Conservation (phyloP, 2,888 invertebrate genomes). For the Argyra leucocephala region DNA sequence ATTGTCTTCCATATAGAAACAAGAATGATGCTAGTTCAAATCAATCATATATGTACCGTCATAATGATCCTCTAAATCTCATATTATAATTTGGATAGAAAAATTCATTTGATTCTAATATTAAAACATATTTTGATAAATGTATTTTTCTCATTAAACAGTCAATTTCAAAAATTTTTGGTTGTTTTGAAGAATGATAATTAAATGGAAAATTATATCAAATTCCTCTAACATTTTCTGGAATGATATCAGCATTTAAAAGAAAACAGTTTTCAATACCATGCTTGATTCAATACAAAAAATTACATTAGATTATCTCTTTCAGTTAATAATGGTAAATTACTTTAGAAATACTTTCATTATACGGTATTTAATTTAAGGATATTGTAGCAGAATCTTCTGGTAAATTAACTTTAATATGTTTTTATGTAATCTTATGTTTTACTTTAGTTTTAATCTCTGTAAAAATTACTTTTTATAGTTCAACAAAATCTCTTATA, state of each 20-base stretch:
- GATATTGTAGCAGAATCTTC: slow-evolving; percentile 33
- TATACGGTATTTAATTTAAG: slow-evolving; percentile 35
- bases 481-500: slow-evolving; percentile 35
- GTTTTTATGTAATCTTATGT: slow-evolving; percentile 31
- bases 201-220: slow-evolving; percentile 40
- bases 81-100: slow-evolving; percentile 35
- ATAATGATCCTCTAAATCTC: slow-evolving; percentile 26
- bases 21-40: slow-evolving; percentile 34
- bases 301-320: slow-evolving; percentile 36
- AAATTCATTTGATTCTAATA: slow-evolving; percentile 37
- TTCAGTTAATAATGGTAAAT: slow-evolving; percentile 23
- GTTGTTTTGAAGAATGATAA: slow-evolving; percentile 28
- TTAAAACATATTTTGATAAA: slow-evolving; percentile 31
- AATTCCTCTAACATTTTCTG: slow-evolving; percentile 15
- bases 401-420: slow-evolving; percentile 28
- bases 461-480: slow-evolving; percentile 32
- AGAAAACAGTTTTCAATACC: slow-evolving; percentile 40
- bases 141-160: slow-evolving; percentile 38
- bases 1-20: slow-evolving; percentile 36
- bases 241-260: slow-evolving; percentile 37
- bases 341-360: slow-evolving; percentile 24
- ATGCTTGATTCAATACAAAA: slow-evolving; percentile 37
- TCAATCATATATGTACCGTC: slow-evolving; percentile 28
- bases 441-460: slow-evolving; percentile 29
- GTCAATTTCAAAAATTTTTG: slow-evolving; percentile 35